Conservation (phyloP, 2,113 vertebrate species). For the Mohoua ochrocephala region DNA sequence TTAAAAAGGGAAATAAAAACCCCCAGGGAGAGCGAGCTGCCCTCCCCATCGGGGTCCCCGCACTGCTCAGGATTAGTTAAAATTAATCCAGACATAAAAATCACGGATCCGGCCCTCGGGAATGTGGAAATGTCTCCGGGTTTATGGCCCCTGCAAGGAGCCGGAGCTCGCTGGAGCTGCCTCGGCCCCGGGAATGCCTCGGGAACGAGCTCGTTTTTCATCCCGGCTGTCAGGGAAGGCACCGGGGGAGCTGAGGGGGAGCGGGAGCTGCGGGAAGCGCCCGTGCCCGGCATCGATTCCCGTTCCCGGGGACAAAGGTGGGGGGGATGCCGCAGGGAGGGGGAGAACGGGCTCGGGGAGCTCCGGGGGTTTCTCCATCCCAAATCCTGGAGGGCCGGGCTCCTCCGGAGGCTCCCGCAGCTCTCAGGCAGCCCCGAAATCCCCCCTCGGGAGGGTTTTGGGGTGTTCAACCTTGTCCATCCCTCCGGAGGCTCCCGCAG, state of each 20-base stretch:
- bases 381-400: background rate
- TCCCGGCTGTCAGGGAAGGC: background rate
- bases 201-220: background rate
- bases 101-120: background rate
- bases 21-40: no score
- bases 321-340: background rate
- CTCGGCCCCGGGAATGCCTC: background rate
- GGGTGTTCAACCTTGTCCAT: background rate
- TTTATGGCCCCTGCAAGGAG: background rate
- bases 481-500: background rate
- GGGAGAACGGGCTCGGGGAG: background rate
- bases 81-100: background rate
- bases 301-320: background rate
- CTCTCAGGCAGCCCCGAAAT: background rate
- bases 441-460: background rate
- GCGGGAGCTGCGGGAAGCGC: background rate
- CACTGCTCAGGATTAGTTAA: background rate
- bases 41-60: accelerated
- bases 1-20: background rate
- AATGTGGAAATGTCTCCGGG: background rate
- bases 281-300: background rate
- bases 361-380: background rate
- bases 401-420: background rate
- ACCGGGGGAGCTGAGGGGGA: background rate
- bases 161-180: background rate